These are phyloP conservation scores for Zonitis immaculata DNA, from an alignment of 2,888 invertebrate species.

Conservation along the genomic window DNA sequence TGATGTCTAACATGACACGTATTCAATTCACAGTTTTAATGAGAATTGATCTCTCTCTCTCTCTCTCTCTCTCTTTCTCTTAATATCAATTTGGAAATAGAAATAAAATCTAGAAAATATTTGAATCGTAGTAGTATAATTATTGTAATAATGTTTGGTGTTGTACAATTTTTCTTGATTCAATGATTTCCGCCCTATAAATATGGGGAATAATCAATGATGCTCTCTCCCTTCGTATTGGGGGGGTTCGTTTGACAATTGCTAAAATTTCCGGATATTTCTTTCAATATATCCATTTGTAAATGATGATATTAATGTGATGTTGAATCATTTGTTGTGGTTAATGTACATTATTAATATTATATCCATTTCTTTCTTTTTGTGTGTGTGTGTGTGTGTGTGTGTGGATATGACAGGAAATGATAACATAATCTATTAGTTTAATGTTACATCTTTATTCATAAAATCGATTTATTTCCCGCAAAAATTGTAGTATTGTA, in stretches of 20 bases:
- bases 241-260: background rate
- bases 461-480: background rate
- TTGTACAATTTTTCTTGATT: conserved; percentile 1
- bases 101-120: too few species aligned
- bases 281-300: background rate
- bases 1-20: background rate
- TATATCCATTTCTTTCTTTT: background rate
- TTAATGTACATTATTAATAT: background rate
- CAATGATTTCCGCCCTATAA: background rate
- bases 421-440: background rate
- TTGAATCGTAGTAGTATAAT: too few species aligned
- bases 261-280: background rate
- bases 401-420: background rate
- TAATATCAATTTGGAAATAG: too few species aligned
- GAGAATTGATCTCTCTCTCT: background rate
- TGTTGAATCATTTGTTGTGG: conserved; percentile 2
- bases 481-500: background rate
- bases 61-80: background rate
- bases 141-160: background rate
- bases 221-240: background rate
- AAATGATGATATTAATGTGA: background rate
- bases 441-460: background rate
- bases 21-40: background rate
- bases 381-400: too few species aligned
- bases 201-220: background rate